Evolutionary conservation across 2,113 vertebrate species (phyloP).

Genomic region (Chaetura pelagica): DNA sequence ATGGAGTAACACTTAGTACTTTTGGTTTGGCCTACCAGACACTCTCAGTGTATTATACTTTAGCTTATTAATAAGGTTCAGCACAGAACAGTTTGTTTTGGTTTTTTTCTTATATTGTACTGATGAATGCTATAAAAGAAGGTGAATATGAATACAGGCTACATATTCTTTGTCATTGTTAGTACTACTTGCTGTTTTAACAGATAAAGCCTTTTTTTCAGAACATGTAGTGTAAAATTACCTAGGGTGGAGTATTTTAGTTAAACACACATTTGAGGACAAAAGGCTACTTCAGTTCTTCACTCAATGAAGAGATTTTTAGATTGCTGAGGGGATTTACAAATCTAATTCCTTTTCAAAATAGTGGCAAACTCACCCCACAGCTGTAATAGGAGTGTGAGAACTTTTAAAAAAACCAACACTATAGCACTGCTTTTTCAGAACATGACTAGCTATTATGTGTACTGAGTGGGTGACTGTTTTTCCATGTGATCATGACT

Average conservation of each 20-base stretch:
- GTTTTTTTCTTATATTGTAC: background rate
- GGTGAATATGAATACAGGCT: background rate
- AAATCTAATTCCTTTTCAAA: slow-evolving; percentile 3
- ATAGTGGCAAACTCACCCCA: background rate
- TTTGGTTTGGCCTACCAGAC: background rate
- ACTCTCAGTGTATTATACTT: background rate
- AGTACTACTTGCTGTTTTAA: background rate
- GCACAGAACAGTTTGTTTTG: background rate
- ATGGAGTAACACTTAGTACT: slow-evolving; percentile 37
- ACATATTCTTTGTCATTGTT: background rate
- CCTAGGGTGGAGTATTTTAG: background rate
- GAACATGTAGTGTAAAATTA: background rate
- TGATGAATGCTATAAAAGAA: background rate
- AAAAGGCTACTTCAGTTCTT: slow-evolving; percentile 4
- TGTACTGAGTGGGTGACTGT: slow-evolving; percentile 60
- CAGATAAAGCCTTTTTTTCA: background rate
- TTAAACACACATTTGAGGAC: background rate
- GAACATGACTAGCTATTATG: slow-evolving; percentile 55
- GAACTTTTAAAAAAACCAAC: background rate
- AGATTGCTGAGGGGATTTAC: background rate
- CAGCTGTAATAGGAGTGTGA: background rate
- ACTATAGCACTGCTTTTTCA: background rate
- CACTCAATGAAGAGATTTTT: slow-evolving; percentile 8
- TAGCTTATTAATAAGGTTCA: background rate
- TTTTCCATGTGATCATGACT: slow-evolving; percentile 65